Base-by-base conservation (phyloP, 2,797 vertebrate genomes). In the Falco rusticolus region DNA sequence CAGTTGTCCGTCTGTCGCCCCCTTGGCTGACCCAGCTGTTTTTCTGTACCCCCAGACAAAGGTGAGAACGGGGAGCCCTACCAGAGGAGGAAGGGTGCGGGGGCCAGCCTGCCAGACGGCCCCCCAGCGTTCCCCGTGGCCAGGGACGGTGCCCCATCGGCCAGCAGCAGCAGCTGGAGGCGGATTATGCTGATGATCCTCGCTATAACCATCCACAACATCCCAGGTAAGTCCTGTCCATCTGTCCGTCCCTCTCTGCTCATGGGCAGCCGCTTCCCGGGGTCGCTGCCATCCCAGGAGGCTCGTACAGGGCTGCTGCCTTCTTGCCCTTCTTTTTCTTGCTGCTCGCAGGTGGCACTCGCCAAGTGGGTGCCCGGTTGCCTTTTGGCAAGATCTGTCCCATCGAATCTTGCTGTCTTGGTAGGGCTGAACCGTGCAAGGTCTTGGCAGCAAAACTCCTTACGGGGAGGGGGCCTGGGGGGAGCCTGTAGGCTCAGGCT, bases 141-240 rank as follows among this genome's bases (percentile, higher is more conserved):
- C 47, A 98, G 89, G n/a, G 97, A 94, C 2, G 43, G 37, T 6
- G 4, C 13, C 2, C 29, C 9, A 0, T 6, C 16, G 1, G 80
- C 87, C 1, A 34, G 96, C 4, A 93, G 92, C 64, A 98, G 97
- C 98, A 99, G 99, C 96, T 99, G 99, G 99, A 97, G 98, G 41
- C 97, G 99, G 29, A 98, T 99, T 9, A 25, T 98, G 14, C 98
- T 99, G 78, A 98, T 99, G 81, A 99, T 99, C 94, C 97, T 99
- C 7, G 99, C 99, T 15, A 99, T 99, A 95, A 99, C 99, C 94
- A 99, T 99, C 94, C 99, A 99, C 97, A 99, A 99, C 96, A 97
- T 99, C 79, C 99, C 99, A 95, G 99, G 99, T 99, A 76, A 98
- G 98, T 22, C 19, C 28, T 15, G 5, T 11, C 68, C 0, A 3